Base-by-base conservation (phyloP, 1,140 invertebrate species). In the Panagrolaimus sp. region DNA sequence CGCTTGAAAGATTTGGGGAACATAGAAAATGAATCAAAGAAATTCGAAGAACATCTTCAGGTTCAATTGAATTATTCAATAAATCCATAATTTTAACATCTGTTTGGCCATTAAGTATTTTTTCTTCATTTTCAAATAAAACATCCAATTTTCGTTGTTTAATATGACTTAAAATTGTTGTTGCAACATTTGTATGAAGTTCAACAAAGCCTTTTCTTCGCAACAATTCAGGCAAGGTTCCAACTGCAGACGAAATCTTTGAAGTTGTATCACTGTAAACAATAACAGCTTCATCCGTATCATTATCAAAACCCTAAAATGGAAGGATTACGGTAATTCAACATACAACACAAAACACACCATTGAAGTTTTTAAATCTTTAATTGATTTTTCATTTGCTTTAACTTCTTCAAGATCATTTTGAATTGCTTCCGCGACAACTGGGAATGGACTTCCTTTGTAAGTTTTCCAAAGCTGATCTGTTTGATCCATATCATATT, bases 151-250 rank as follows among this genome's bases (percentile, higher is more conserved):
- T 89, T 45, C 95, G 45, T 14, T 78, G 46, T 71, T 76, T 83
- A 47, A 82, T 83, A 26, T 71, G 65, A 24, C 83, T 73, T 28
- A 83, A 73, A n/a, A 83, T 43, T 47, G 73, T 74, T 75, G 94
- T 98, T 9, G 96, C 96, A 76, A 98, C 90, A 71, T 93, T 96
- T 12, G 93, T 98, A 83, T 99, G 96, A 90, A 96, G 94, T 83
- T 98, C 95, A 76, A 99, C 95, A 8, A 98, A 87, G 62, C 93
- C 86, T 84, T 99, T 99, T 86, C 92, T 95, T 85, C 98, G 94
- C 78, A 98, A 87, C 4, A 98, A 86, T 83, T 98, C 93, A 15
- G 96, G 96, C 73, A 98, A 86, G 6, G 92, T 94, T 84, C 86
- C 86, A 45, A 78, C 72, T 8, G 96, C 94, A 73, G 89, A 92